Percentiles rank a stretch among this genome's conserved stretches.
phyloP scores from a whole-genome alignment of 2,113 vertebrate species.

The Circaetus cinerascens region DNA sequence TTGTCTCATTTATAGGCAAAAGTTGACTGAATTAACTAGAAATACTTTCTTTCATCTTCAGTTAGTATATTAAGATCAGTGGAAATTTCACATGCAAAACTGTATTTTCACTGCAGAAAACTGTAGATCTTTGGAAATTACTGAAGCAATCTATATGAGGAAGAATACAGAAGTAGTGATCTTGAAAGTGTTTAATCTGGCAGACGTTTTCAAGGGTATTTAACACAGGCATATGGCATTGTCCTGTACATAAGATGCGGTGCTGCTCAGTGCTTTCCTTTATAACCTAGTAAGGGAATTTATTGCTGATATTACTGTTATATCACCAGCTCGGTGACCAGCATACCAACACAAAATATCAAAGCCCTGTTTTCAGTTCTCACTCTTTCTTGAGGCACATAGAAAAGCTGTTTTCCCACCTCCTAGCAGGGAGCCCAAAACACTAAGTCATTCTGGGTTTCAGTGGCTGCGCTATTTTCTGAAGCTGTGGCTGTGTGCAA shows the following conservation, averaged over 20 bases:
- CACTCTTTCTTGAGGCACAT: not conserved
- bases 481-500: conserved; percentile 8
- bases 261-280: not conserved
- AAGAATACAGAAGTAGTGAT: not conserved
- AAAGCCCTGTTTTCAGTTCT: not conserved
- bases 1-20: not conserved
- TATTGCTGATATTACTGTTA: not conserved
- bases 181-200: not conserved
- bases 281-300: not conserved
- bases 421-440: conserved; percentile 32
- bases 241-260: not conserved
- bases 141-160: not conserved
- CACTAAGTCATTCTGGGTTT: not conserved
- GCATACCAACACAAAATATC: not conserved
- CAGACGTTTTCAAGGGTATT: not conserved
- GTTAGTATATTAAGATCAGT: not conserved
- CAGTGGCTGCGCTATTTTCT: conserved; percentile 8
- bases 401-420: conserved; percentile 3
- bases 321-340: not conserved
- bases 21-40: not conserved
- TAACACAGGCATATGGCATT: not conserved
- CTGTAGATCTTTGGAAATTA: not conserved
- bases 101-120: not conserved
- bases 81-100: not conserved
- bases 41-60: not conserved